These are phyloP conservation scores for Listronotus bonariensis DNA, from an alignment of 1,140 invertebrate genomes.

Conservation along the genomic window DNA sequence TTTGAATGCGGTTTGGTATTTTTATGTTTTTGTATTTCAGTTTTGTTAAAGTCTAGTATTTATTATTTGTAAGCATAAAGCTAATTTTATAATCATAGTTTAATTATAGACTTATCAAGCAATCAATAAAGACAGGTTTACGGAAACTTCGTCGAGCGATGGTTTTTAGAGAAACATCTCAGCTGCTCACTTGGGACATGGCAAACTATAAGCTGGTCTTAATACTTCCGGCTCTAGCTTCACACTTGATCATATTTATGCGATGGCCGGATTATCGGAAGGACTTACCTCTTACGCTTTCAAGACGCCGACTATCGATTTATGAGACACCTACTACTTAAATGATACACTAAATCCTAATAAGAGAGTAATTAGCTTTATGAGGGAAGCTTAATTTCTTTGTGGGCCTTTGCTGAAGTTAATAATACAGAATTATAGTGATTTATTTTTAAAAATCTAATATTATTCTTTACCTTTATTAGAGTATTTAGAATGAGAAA, in stretches of 20 bases:
- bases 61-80: no score
- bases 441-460: no score
- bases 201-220: constrained; percentile 55
- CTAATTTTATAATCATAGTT: no score
- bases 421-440: no score
- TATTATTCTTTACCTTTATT: no score
- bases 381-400: constrained; percentile 15
- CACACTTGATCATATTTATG: constrained; percentile 61
- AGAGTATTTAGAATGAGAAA: no score
- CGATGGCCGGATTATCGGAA: constrained; percentile 57
- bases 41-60: no score
- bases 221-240: constrained; percentile 52
- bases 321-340: constrained; percentile 52
- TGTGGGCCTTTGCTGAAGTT: no score
- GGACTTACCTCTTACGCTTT: constrained; percentile 52
- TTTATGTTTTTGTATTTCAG: no score
- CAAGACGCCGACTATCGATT: constrained; percentile 55
- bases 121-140: no score
- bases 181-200: constrained; percentile 50
- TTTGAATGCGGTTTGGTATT: no score
- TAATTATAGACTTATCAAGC: no score
- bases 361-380: constrained; percentile 48
- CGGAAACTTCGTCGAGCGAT: constrained; percentile 27
- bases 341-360: constrained; percentile 52
- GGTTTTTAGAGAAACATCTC: constrained; percentile 51